Percentiles rank a stretch among this genome's conserved stretches.
Evolutionary conservation across 2,113 vertebrate species (phyloP).

Genomic region (Pelusios castaneus): DNA sequence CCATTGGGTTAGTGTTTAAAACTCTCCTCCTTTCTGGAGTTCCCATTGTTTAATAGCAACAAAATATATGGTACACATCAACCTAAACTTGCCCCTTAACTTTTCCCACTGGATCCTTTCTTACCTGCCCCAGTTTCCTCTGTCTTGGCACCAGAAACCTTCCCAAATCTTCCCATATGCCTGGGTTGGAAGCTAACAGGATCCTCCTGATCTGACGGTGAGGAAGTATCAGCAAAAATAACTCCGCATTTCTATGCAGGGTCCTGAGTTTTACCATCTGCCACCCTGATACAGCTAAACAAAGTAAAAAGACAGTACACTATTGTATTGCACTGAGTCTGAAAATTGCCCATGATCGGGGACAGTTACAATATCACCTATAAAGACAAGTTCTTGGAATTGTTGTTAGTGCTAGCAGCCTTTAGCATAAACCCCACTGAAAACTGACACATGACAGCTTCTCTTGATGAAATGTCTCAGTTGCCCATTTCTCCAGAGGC

Average conservation of each 20-base stretch:
- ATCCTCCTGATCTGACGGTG: too few relatives aligned
- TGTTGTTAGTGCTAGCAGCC: neutral
- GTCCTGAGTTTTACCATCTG: neutral
- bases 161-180: neutral
- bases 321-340: neutral
- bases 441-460: neutral
- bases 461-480: neutral
- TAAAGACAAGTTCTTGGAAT: neutral
- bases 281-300: neutral
- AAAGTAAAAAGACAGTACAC: neutral
- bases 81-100: neutral
- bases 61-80: neutral
- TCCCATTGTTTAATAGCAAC: neutral
- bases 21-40: neutral
- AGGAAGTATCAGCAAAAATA: neutral
- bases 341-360: neutral
- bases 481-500: neutral
- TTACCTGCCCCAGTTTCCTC: neutral
- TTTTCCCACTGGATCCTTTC: neutral
- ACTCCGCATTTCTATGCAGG: neutral
- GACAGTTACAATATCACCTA: neutral
- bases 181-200: neutral
- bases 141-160: neutral
- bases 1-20: neutral
- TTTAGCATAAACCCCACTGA: neutral